Evolutionary conservation across 2,888 invertebrate genomes (phyloP), one percentile per base, ranked within the genome.

Genomic region (Imbricaverruca yamaguchii): DNA sequence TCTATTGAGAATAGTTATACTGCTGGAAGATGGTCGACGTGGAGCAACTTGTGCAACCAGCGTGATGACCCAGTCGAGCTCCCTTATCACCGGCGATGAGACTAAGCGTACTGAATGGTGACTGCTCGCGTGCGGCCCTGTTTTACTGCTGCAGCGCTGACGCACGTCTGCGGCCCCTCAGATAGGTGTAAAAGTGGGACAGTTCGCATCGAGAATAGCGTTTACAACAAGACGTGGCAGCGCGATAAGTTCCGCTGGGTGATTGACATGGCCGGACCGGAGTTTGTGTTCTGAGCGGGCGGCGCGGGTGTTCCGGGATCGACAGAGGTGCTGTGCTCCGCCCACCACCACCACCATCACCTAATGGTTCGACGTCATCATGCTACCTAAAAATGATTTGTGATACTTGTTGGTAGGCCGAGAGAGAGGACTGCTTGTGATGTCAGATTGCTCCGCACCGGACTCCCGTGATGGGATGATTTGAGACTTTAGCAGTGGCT

Each of bases 201-300:
- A n/a, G 96, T 99, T 80, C 98, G 98, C 80, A 92, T 99, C 85
- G 98, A 99, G 87, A 99, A 98, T n/a, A n/a, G n/a, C 89, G 94
- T 99, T 85, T 99, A 98, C 90, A 99, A 98, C 89, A 98, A 98
- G 89, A 99, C 99, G 80, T n/a, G n/a, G n/a, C 99, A 99, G 88
- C 91, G 98, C 84, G 98, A 97, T 87, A 99, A 99, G 89, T 99
- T 99, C 90, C 92, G 96, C 86, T 99, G 99, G 99, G 99, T 99
- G 83, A 97, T 99, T 86, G 99, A 99, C 87, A 99, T 99, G 99
- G 97, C 96, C 84, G 94, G 94, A 83, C 92, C 95, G 82, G 94
- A 96, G 84, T 98, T 86, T 83, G 84, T 85, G 79, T 89, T 89
- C 85, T 25, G 83, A 84, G 53, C 69, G 69, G 7, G 39, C n/a